Evolutionary conservation across 2,888 invertebrate genomes (phyloP).

Genomic region (Drosophila anomalipes): DNA sequence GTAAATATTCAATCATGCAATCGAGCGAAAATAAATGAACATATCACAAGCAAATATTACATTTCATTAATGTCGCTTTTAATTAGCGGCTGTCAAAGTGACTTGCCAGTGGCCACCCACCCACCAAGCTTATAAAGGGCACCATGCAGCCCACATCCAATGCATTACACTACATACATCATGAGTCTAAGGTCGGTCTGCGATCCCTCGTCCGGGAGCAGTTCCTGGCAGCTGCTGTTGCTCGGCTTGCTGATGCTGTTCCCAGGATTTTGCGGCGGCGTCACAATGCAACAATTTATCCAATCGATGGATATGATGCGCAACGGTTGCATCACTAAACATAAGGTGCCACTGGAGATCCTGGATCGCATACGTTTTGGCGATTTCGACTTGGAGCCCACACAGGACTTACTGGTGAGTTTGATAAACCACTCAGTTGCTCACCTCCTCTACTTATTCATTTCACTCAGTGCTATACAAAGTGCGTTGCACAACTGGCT

Average conservation of each 20-base stretch:
- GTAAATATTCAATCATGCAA: slow-evolving; percentile 55
- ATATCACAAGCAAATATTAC: slow-evolving; percentile 17
- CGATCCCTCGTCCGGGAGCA: neutral
- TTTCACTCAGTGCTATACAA: slow-evolving; percentile 79
- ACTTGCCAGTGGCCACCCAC: slow-evolving; percentile 20
- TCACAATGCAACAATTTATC: slow-evolving; percentile 82
- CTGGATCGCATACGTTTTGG: slow-evolving; percentile 80
- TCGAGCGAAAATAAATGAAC: slow-evolving; percentile 28
- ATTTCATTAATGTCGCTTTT: slow-evolving; percentile 42
- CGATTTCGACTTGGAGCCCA: slow-evolving; percentile 69
- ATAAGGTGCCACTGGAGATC: slow-evolving; percentile 74
- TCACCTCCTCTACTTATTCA: neutral
- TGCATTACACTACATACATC: slow-evolving; percentile 30
- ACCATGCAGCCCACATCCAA: neutral
- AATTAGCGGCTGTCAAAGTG: slow-evolving; percentile 35
- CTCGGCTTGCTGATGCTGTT: slow-evolving; percentile 40
- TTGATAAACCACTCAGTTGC: no score
- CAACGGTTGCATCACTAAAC: slow-evolving; percentile 81
- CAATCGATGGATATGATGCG: slow-evolving; percentile 84
- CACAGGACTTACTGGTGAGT: slow-evolving; percentile 78
- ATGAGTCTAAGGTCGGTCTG: slow-evolving; percentile 19
- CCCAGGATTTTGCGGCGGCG: slow-evolving; percentile 21
- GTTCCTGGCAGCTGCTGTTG: slow-evolving; percentile 36
- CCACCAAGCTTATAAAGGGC: slow-evolving; percentile 47
- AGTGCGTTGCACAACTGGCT: slow-evolving; percentile 82